A percentile compares a stretch with the other conserved stretches of the same genome.
Evolutionary conservation across 2,888 invertebrate species (phyloP).

Genomic region (Amphimallon solstitiale): DNA sequence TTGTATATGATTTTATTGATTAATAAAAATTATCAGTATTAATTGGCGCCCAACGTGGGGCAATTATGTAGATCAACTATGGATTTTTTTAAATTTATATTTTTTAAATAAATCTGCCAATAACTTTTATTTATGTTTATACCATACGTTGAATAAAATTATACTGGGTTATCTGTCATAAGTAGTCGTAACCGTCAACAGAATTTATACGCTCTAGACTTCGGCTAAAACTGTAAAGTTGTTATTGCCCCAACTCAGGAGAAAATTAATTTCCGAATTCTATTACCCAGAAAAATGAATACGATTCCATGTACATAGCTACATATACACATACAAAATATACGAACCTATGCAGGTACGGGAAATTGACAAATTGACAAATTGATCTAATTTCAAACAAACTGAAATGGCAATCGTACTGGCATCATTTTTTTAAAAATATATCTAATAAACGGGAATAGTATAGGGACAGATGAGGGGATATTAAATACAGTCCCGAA

Average conservation of each 20-base stretch:
- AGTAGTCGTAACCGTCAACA: too few species aligned
- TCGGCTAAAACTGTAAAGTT: neutral
- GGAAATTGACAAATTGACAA: constrained; percentile 42
- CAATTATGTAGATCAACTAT: too few species aligned
- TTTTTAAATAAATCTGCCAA: too few species aligned
- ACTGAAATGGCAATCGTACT: constrained; percentile 44
- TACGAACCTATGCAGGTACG: constrained; percentile 19
- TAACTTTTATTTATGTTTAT: too few species aligned
- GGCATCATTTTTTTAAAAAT: constrained; percentile 39
- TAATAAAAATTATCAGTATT: too few species aligned
- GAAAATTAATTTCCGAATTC: constrained; percentile 38
- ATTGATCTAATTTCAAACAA: constrained; percentile 46
- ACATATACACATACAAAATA: neutral
- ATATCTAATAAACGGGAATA: constrained; percentile 44
- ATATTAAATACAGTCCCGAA: too few species aligned
- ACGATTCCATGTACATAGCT: neutral
- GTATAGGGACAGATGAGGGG: neutral
- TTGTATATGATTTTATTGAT: too few species aligned
- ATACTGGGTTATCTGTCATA: too few species aligned
- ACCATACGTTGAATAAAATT: too few species aligned
- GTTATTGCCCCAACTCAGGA: neutral
- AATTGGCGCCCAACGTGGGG: too few species aligned
- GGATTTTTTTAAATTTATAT: too few species aligned
- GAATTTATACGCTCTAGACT: too few species aligned
- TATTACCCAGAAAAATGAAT: constrained; percentile 41